These are phyloP conservation scores for Liposcelis brunnea DNA, from an alignment of 2,888 invertebrate species.

Conservation along the genomic window DNA sequence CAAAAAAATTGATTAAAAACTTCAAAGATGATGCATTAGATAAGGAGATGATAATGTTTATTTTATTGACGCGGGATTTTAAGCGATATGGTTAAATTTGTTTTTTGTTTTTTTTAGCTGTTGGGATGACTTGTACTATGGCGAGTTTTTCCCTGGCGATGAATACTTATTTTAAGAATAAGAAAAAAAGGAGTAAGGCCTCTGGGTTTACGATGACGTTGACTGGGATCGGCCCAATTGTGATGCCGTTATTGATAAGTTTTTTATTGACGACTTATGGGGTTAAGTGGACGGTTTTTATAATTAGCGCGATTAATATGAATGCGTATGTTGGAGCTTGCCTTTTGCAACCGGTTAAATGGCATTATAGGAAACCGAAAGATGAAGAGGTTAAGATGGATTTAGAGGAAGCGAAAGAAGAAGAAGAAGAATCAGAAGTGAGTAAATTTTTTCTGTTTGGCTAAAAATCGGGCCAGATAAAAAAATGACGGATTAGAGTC, in stretches of 20 bases:
- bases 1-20: background rate
- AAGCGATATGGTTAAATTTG: background rate
- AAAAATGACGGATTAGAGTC: too few relatives aligned
- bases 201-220: conserved; percentile 44
- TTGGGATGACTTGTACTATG: conserved; percentile 41
- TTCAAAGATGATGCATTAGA: background rate
- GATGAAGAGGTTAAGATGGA: conserved; percentile 21
- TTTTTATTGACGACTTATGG: conserved; percentile 27
- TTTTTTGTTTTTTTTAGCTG: conserved; percentile 31
- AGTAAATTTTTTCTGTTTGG: too few relatives aligned
- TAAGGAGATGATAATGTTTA: background rate
- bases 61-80: background rate
- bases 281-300: conserved; percentile 41
- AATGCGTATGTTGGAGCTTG: conserved; percentile 40
- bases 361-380: conserved; percentile 36
- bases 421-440: conserved; percentile 20
- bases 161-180: conserved; percentile 40
- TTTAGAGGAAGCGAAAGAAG: conserved; percentile 11
- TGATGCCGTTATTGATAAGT: conserved; percentile 37
- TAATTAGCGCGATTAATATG: conserved; percentile 40
- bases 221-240: conserved; percentile 46
- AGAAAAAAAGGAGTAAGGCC: conserved; percentile 39
- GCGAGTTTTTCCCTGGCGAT: conserved; percentile 43
- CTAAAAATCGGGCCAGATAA: too few relatives aligned
- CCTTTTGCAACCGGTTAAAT: conserved; percentile 47